Conservation (phyloP, 2,797 vertebrate genomes). For the Sardinella longiceps region DNA sequence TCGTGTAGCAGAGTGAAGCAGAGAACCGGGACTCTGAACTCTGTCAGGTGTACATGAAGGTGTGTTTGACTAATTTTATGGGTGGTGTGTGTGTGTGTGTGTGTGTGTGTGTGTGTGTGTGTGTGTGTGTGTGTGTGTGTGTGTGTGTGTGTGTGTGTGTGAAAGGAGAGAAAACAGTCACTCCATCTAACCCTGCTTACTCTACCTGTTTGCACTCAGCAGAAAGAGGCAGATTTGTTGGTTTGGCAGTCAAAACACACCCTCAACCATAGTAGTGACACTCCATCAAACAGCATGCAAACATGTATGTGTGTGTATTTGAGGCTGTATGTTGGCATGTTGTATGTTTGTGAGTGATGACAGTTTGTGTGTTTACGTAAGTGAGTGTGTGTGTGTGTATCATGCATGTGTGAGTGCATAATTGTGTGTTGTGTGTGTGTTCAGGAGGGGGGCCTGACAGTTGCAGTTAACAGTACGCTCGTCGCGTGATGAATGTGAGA, state of each 20-base stretch:
- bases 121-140: background rate
- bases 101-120: background rate
- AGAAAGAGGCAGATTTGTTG: too few relatives aligned
- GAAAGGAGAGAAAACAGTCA: too few relatives aligned
- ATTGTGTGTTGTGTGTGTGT: background rate
- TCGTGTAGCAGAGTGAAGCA: too few relatives aligned
- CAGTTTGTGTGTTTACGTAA: background rate
- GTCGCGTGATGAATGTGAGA: constrained; percentile 26
- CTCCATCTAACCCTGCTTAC: too few relatives aligned
- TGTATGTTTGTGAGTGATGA: background rate
- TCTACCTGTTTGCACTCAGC: too few relatives aligned
- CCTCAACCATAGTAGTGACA: too few relatives aligned
- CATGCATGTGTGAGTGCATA: too few relatives aligned
- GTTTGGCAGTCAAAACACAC: too few relatives aligned
- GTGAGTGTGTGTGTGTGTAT: background rate
- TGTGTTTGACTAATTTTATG: background rate
- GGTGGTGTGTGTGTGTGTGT: background rate
- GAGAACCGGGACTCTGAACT: background rate
- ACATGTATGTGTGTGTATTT: background rate
- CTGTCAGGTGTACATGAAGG: background rate
- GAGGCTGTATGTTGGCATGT: background rate
- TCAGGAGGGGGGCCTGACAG: background rate
- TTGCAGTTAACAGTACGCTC: constrained; percentile 11
- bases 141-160: background rate
- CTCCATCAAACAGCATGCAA: too few relatives aligned